Base-by-base conservation (phyloP, 2,888 invertebrate species). In the Yponomeuta cagnagella region DNA sequence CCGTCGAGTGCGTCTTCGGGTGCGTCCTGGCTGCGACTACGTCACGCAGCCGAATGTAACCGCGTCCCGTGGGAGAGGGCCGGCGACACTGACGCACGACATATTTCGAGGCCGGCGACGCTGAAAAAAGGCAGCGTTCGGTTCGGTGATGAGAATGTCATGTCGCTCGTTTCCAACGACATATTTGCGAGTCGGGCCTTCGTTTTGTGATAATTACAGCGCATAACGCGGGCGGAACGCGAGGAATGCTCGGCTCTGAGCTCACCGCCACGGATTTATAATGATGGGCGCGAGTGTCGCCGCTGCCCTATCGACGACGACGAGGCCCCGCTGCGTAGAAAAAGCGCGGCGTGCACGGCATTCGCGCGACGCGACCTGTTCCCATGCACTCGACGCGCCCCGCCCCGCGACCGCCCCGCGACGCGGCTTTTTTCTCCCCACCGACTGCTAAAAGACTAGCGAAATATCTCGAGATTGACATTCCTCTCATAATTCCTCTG, bases 81-180 rank as follows among this genome's bases (percentile, higher is more conserved):
- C 82, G 76, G 77, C 43, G 48, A 64, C 65, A 67, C 23, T 48
- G 23, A 63, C 75, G 74, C 78, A 77, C 81, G 78, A 81, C 84
- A 81, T 83, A 84, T 84, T 83, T 76, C 48, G 83, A 76, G 78
- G 78, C 78, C 77, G 78, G 80, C 81, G 82, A 81, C 79, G 77
- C 73, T 81, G 81, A 85, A 90, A 91, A 90, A 90, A 84, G 78
- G 73, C 75, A 84, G 78, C 87, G 83, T 87, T 90, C 82, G 89
- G 83, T 87, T 90, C 82, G 89, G 91, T 91, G 92, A 91, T 91
- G 91, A 91, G 91, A 91, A 92, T 90, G 91, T 91, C 91, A 91
- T 92, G 92, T 91, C 89, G 83, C 78, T 85, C 86, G 90, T 88
- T 89, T 86, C 84, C 90, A 82, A 90, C 90, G 92, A 90, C 90